Percentiles rank a stretch among this genome's conserved stretches.
Evolutionary conservation across 2,113 vertebrate species (phyloP).

Genomic region (Cynoglossus semilaevis): DNA sequence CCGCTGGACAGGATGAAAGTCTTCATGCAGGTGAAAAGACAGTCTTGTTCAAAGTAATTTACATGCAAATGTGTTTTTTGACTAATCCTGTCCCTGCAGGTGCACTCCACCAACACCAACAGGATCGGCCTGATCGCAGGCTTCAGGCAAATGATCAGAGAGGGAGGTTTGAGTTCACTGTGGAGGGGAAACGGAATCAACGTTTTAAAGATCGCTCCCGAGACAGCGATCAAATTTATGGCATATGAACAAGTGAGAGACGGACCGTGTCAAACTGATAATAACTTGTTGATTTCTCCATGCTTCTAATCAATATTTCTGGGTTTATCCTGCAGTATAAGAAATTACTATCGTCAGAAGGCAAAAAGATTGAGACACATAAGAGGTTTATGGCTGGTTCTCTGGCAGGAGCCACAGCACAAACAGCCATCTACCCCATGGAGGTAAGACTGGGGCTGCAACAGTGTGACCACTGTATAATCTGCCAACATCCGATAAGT

Average conservation of each 20-base stretch:
- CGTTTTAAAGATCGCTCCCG: slow-evolving; percentile 93
- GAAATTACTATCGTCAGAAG: slow-evolving; percentile 84
- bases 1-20: slow-evolving; percentile 91
- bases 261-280: background rate
- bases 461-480: background rate
- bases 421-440: slow-evolving; percentile 96
- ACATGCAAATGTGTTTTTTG: background rate
- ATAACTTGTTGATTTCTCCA: fast-evolving
- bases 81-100: slow-evolving; percentile 70
- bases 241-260: slow-evolving; percentile 88
- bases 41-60: background rate
- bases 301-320: background rate
- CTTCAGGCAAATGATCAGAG: slow-evolving; percentile 87
- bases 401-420: slow-evolving; percentile 91
- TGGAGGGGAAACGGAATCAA: slow-evolving; percentile 96
- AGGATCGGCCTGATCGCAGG: slow-evolving; percentile 82
- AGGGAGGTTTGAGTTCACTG: slow-evolving; percentile 86
- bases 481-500: too few relatives aligned
- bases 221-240: slow-evolving; percentile 95
- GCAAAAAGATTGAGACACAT: slow-evolving; percentile 80
- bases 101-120: slow-evolving; percentile 84
- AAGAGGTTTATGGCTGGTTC: slow-evolving; percentile 93
- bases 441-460: slow-evolving; percentile 76
- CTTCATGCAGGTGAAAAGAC: slow-evolving; percentile 88
- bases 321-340: slow-evolving; percentile 80